Evolutionary conservation across 2,113 vertebrate species (phyloP).

Genomic region (Nesoenas mayeri): DNA sequence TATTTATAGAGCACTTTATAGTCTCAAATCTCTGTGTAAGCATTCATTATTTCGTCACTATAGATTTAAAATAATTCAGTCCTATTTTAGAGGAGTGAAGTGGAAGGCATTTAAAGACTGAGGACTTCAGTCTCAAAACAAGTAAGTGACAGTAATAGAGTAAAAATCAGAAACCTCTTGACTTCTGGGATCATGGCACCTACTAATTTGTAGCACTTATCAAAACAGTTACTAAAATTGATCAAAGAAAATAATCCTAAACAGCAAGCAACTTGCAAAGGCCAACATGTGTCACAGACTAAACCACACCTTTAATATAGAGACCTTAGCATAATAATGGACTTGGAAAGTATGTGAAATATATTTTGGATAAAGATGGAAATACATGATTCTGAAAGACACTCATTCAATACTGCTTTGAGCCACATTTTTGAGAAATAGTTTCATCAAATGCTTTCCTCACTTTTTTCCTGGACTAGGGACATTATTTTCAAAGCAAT

Average conservation of each 20-base stretch:
- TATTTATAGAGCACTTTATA: conserved; percentile 53
- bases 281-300: neutral
- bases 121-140: neutral
- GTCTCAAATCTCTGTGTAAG: conserved; percentile 16
- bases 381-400: neutral
- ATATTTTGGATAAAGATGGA: neutral
- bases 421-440: neutral
- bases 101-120: neutral
- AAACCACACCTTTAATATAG: neutral
- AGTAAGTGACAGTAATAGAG: neutral
- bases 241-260: neutral
- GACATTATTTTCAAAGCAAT: neutral
- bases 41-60: conserved; percentile 46
- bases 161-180: conserved; percentile 3
- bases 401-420: neutral
- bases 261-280: neutral
- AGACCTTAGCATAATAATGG: neutral
- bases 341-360: neutral
- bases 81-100: conserved; percentile 11
- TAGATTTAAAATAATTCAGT: conserved; percentile 28
- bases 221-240: conserved; percentile 20
- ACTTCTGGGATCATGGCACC: neutral
- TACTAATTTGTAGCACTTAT: neutral
- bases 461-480: neutral
- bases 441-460: neutral